Percentiles rank a stretch among this genome's conserved stretches.
phyloP scores from a whole-genome alignment of 64 coral and sea anemone species.

The Porites australiensis region DNA sequence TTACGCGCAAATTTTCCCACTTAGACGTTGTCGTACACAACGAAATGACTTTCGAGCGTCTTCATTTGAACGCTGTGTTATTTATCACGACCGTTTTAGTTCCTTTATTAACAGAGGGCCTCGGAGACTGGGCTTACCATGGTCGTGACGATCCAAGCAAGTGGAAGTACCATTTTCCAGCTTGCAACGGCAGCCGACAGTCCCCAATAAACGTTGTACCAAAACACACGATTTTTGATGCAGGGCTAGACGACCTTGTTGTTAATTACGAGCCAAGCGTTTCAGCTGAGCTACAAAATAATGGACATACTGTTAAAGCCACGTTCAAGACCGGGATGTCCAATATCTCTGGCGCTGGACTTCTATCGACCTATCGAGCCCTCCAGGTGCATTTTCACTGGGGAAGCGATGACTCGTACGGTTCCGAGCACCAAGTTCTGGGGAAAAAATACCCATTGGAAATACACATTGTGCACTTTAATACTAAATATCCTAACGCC shows the following conservation, averaged over 20 bases:
- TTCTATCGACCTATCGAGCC: conserved; percentile 46
- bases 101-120: not conserved
- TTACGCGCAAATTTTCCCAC: not conserved
- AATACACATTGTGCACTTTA: conserved; percentile 83
- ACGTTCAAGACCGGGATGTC: conserved; percentile 50
- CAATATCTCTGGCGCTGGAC: conserved; percentile 63
- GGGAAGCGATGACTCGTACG: conserved; percentile 65
- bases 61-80: not conserved
- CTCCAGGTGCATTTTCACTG: conserved; percentile 82
- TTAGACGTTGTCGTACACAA: not conserved
- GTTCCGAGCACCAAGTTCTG: conserved; percentile 81
- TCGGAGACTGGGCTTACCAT: conserved; percentile 66
- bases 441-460: conserved; percentile 79
- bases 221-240: conserved; percentile 60
- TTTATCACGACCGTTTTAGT: not conserved
- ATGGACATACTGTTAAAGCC: conserved; percentile 71
- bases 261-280: conserved; percentile 53
- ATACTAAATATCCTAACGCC: conserved; percentile 45
- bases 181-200: conserved; percentile 64
- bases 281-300: conserved; percentile 61
- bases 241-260: conserved; percentile 31
- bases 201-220: conserved; percentile 85
- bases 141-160: conserved; percentile 53
- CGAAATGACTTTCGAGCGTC: not conserved
- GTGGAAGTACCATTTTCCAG: conserved; percentile 56